Conservation (phyloP, 2,113 vertebrate genomes). For the Daubentonia madagascariensis region DNA sequence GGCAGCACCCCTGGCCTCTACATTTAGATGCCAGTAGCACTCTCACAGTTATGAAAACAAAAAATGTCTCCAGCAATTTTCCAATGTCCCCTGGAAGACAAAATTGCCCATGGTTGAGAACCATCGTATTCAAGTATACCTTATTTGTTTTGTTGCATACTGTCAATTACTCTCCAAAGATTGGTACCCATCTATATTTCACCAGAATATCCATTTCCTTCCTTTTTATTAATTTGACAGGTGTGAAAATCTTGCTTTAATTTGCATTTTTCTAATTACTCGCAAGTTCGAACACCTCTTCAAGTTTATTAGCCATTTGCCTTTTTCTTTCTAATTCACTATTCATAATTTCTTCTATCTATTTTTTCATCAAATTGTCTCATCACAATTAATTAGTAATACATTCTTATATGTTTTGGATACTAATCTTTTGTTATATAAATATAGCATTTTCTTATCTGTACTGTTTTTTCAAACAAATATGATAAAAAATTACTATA, state of each 20-base stretch:
- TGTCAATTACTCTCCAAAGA: not conserved
- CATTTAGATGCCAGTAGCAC: not conserved
- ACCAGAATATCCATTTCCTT: not conserved
- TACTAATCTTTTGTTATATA: not conserved
- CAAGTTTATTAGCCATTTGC: not conserved
- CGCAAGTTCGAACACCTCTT: not conserved
- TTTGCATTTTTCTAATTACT: not conserved
- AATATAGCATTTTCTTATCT: not conserved
- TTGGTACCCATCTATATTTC: not conserved
- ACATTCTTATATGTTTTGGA: not conserved
- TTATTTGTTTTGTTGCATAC: not conserved
- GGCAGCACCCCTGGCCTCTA: not conserved
- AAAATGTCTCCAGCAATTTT: not conserved
- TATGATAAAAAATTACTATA: not conserved
- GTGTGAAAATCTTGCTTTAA: not conserved
- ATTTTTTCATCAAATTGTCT: not conserved
- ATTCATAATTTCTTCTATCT: not conserved
- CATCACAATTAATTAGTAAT: not conserved
- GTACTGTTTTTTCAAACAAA: not conserved
- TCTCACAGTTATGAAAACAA: not conserved
- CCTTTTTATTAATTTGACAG: not conserved
- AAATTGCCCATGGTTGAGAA: not conserved
- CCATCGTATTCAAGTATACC: not conserved
- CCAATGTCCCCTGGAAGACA: not conserved
- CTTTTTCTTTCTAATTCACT: not conserved